phyloP scores from a whole-genome alignment of 2,888 invertebrate species.

The Andricus curvator region DNA sequence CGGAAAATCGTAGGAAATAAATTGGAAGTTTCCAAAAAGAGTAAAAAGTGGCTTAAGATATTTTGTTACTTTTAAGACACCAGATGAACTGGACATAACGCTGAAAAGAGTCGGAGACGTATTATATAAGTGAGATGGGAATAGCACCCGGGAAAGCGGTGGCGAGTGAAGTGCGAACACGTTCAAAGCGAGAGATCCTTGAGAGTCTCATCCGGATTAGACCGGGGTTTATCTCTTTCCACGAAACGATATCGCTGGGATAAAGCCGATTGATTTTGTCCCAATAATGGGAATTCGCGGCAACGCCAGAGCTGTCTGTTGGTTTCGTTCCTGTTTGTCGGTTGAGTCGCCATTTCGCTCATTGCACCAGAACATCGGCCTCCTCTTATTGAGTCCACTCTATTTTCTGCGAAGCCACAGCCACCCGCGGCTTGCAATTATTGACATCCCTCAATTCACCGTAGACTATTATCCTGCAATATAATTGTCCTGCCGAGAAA shows the following conservation, averaged over 20 bases:
- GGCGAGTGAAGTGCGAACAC: conserved; percentile 57
- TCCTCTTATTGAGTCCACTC: conserved; percentile 50
- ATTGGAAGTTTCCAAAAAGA: conserved; percentile 30
- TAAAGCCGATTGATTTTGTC: conserved; percentile 71
- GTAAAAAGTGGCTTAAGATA: conserved; percentile 22
- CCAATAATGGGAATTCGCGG: conserved; percentile 68
- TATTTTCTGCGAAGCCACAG: conserved; percentile 59
- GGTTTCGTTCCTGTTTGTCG: conserved; percentile 41
- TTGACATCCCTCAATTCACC: conserved; percentile 57
- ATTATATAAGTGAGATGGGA: conserved; percentile 45
- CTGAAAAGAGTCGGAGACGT: conserved; percentile 40
- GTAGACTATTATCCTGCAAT: conserved; percentile 56
- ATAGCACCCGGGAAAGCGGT: conserved; percentile 56
- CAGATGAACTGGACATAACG: conserved; percentile 14
- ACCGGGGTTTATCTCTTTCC: conserved; percentile 60
- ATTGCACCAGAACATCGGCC: conserved; percentile 41
- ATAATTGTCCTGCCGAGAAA: conserved; percentile 44
- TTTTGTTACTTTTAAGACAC: not conserved
- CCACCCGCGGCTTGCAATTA: conserved; percentile 64
- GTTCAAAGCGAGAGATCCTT: conserved; percentile 58
- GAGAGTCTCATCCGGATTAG: conserved; percentile 70
- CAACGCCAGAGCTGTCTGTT: conserved; percentile 34
- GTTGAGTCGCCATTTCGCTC: conserved; percentile 28
- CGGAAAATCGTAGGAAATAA: not conserved
- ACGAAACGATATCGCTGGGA: conserved; percentile 65